Conservation (phyloP, 2,797 vertebrate genomes). For the Prionace glauca region DNA sequence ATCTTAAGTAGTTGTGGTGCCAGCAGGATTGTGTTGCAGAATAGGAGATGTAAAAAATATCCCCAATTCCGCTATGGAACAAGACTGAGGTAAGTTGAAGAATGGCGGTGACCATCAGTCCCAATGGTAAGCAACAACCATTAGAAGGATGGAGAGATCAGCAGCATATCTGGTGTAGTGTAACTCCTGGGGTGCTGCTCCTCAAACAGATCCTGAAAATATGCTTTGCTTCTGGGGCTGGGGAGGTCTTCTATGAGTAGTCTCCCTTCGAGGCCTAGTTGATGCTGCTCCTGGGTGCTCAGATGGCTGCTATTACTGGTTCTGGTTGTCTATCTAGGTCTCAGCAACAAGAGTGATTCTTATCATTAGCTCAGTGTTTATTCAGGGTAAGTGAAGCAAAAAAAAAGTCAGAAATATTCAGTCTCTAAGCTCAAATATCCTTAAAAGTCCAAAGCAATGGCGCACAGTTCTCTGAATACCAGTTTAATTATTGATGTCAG, state of each 20-base stretch:
- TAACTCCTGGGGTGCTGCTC: background rate
- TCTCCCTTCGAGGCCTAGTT: background rate
- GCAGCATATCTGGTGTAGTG: background rate
- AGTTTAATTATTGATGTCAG: background rate
- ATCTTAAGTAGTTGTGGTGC: background rate
- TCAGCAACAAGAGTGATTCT: background rate
- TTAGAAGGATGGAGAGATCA: background rate
- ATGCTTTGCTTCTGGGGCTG: background rate
- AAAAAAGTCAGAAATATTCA: background rate
- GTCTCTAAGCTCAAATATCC: background rate
- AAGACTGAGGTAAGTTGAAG: too few relatives aligned
- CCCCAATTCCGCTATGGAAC: too few relatives aligned
- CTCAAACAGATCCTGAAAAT: background rate
- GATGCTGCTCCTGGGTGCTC: background rate
- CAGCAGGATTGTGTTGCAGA: background rate
- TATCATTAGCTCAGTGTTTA: background rate
- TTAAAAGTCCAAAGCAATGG: background rate
- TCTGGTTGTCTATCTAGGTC: background rate
- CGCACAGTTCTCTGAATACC: background rate
- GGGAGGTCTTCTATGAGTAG: background rate
- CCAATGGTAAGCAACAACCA: background rate
- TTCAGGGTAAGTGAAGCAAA: background rate
- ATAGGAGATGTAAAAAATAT: too few relatives aligned
- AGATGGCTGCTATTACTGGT: background rate
- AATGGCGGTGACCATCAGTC: too few relatives aligned